A percentile compares a stretch with the other conserved stretches of the same genome.
Evolutionary conservation across 2,888 invertebrate genomes (phyloP).

Genomic region (Eristalinus sepulchralis): DNA sequence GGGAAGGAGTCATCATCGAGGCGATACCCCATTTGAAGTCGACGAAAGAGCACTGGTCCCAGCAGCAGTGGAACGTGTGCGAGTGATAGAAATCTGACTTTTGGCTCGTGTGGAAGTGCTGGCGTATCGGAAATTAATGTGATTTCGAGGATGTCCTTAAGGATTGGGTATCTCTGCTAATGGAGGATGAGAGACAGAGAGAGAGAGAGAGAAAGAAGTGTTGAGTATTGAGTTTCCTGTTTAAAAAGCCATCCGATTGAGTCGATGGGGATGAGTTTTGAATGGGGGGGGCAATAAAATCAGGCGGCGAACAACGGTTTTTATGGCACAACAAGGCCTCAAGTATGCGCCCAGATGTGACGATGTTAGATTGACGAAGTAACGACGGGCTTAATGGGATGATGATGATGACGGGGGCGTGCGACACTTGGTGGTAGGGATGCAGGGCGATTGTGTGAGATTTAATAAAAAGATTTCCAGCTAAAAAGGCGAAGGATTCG

Average conservation of each 20-base stretch:
- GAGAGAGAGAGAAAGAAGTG: neutral
- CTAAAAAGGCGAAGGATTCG: neutral
- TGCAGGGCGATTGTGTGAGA: neutral
- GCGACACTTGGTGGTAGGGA: neutral
- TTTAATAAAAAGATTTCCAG: neutral
- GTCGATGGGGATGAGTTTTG: neutral
- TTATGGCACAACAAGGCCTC: neutral
- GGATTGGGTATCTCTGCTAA: neutral
- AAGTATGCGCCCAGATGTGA: neutral
- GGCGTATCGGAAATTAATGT: conserved; percentile 38
- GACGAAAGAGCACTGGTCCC: neutral
- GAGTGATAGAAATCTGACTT: conserved; percentile 43
- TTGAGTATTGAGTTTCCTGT: neutral
- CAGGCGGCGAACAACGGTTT: neutral
- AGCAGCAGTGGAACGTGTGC: neutral
- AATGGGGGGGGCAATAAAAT: neutral
- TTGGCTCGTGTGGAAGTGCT: conserved; percentile 23
- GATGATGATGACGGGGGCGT: neutral
- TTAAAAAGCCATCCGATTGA: neutral
- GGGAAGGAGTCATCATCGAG: neutral
- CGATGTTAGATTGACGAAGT: neutral
- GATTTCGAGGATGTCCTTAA: conserved; percentile 24
- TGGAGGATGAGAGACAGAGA: neutral
- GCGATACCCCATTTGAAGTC: neutral
- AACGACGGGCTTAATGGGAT: neutral